Evolutionary conservation across 2,113 vertebrate genomes (phyloP), one percentile per base, ranked within the genome.

Genomic region (Morone saxatilis): DNA sequence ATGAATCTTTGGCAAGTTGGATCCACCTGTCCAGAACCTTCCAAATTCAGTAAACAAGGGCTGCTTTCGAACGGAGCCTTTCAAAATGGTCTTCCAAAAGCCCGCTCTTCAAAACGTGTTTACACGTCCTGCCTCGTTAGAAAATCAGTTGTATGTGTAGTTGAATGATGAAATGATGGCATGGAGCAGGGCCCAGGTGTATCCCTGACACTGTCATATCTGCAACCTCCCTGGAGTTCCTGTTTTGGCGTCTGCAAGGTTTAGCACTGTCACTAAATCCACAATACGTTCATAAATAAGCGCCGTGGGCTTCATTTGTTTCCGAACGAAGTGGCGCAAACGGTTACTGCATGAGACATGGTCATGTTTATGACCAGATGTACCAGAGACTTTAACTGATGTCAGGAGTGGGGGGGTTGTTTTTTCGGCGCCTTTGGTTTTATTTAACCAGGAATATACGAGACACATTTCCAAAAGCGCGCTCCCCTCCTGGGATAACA

Each of bases 381-480:
- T 87, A 88, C 80, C 80, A 86, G 79, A 68, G 74, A 66, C 86
- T 92, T 93, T 90, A 93, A n/a, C n/a, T 93, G 88, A 92, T 90
- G 86, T 87, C 84, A 86, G 84, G 78, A 70, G 69, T 40, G 50
- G 31, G 70, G 20, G 41, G 0, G 84, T 65, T 61, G 76, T 69
- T 80, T 61, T 61, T 77, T 76, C 76, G 0, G 62, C 5, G 67
- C 81, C 69, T 54, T 43, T n/a, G n/a, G 43, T 80, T 88, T 92
- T 89, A 91, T 93, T 92, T 92, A 90, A 90, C 83, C 90, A 31
- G 85, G 85, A 77, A 86, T 90, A 93, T n/a, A 93, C 92, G n/a
- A 90, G 85, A 90, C 86, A 90, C 86, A 84, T n/a, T n/a, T n/a
- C n/a, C n/a, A n/a, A n/a, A n/a, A n/a, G n/a, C n/a, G n/a, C n/a